Evolutionary conservation across 2,797 vertebrate species (phyloP).

Genomic region (Tokudaia muenninki): DNA sequence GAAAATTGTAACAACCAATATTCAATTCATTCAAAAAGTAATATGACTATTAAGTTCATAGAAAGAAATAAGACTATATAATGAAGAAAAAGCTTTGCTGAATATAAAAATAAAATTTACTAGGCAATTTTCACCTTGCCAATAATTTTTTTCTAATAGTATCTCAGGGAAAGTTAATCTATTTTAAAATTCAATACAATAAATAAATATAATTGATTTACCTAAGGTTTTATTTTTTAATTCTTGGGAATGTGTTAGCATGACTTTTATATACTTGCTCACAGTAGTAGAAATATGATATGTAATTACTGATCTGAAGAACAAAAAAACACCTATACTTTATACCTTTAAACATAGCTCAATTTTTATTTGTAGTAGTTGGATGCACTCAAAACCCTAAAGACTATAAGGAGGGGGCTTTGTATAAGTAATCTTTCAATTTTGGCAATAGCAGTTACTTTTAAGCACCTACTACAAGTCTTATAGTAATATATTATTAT

Average conservation of each 20-base stretch:
- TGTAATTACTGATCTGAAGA: conserved; percentile 45
- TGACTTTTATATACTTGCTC: conserved; percentile 31
- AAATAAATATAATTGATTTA: conserved; percentile 61
- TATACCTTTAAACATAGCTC: conserved; percentile 23
- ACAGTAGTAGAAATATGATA: conserved; percentile 2
- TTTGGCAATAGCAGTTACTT: neutral
- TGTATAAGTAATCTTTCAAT: conserved; percentile 65
- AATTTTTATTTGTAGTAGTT: conserved; percentile 40
- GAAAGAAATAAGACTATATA: conserved; percentile 46
- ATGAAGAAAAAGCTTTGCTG: neutral
- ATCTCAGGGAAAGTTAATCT: conserved; percentile 54
- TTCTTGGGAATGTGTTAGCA: neutral
- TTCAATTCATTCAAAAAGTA: conserved; percentile 67
- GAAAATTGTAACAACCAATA: conserved; percentile 46
- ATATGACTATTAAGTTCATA: conserved; percentile 49
- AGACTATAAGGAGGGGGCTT: neutral
- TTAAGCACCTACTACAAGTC: neutral
- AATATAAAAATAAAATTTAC: conserved; percentile 62
- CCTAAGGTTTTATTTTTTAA: conserved; percentile 60
- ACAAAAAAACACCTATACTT: conserved; percentile 22
- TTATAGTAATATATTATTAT: conserved; percentile 46
- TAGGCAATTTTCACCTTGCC: neutral
- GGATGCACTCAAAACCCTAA: neutral
- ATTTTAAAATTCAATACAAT: conserved; percentile 55
- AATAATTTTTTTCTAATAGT: conserved; percentile 60